Conservation (phyloP, 2,113 vertebrate species). For the Vireo altiloquus region DNA sequence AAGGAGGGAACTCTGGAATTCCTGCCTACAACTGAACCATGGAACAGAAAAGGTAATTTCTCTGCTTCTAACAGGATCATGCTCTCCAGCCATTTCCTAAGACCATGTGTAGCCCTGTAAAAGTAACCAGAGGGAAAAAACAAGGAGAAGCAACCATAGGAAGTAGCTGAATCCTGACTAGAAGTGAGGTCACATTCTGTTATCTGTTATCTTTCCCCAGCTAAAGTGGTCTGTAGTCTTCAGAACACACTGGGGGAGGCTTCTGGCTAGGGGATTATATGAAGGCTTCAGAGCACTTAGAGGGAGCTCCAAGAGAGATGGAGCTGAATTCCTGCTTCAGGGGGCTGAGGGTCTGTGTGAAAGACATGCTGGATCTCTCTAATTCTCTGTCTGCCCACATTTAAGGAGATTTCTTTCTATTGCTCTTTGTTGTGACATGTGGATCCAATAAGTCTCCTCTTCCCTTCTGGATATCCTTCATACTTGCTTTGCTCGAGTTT, state of each 20-base stretch:
- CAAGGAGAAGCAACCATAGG: neutral
- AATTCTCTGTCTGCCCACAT: neutral
- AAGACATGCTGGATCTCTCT: neutral
- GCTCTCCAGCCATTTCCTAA: neutral
- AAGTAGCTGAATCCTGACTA: neutral
- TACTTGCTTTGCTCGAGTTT: neutral
- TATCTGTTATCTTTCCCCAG: neutral
- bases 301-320: neutral
- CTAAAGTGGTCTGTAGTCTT: neutral
- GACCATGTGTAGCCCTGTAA: neutral
- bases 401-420: neutral
- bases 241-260: neutral
- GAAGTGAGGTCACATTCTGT: neutral
- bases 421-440: conserved; percentile 2
- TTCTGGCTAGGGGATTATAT: neutral
- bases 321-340: neutral
- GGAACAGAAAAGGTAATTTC: neutral
- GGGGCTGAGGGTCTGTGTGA: neutral
- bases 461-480: neutral
- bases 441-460: neutral
- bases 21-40: neutral
- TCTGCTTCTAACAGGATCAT: neutral
- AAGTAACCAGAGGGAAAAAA: neutral
- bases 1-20: neutral
- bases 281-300: neutral